Evolutionary conservation across 2,113 vertebrate species (phyloP).

Genomic region (Arvicanthis niloticus): DNA sequence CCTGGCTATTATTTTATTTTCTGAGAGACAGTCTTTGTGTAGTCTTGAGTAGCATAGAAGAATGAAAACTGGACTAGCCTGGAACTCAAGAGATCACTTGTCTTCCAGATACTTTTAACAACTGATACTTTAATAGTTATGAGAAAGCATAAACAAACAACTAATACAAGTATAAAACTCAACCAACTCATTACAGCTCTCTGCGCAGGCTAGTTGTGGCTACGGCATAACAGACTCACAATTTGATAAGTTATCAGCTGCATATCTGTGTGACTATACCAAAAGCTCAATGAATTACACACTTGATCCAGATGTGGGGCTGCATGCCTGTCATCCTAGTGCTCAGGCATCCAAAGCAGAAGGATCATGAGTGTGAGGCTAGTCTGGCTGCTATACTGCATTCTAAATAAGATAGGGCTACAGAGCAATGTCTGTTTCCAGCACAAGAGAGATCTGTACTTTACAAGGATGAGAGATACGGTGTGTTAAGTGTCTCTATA

Average conservation of each 20-base stretch:
- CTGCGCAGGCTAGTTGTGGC: not conserved
- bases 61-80: not conserved
- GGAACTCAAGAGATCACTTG: not conserved
- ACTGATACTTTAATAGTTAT: constrained; percentile 30
- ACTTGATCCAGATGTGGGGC: not conserved
- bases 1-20: not conserved
- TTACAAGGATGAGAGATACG: not conserved
- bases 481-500: not conserved
- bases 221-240: not conserved
- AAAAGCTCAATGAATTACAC: not conserved
- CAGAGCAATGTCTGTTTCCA: not conserved
- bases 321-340: not conserved
- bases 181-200: not conserved
- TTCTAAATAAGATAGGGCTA: not conserved
- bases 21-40: not conserved
- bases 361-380: not conserved
- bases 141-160: constrained; percentile 28
- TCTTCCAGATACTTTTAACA: not conserved
- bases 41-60: not conserved
- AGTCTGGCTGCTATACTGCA: not conserved
- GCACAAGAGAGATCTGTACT: not conserved
- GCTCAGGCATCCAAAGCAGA: not conserved
- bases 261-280: not conserved
- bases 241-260: not conserved
- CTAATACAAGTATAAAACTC: not conserved